Evolutionary conservation across 64 coral and sea anemone species (phyloP).

Genomic region (Actinia equina): DNA sequence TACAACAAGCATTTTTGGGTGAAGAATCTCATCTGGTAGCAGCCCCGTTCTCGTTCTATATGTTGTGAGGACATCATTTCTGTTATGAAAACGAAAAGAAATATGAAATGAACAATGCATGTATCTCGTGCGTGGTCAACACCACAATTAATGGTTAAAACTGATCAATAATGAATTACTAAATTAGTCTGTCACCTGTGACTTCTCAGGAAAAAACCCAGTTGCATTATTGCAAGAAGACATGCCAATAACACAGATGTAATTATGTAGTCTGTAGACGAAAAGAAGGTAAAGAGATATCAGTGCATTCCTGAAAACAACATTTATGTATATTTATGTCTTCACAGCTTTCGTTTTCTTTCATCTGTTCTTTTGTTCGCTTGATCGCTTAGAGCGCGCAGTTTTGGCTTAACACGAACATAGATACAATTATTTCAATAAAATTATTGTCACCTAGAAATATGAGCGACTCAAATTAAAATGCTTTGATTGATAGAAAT

Average conservation of each 20-base stretch:
- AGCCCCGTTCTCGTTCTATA: background rate
- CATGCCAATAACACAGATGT: background rate
- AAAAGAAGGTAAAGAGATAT: no score
- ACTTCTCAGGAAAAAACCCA: background rate
- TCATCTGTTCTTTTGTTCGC: no score
- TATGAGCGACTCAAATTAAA: no score
- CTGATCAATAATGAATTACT: background rate
- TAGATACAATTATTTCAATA: no score
- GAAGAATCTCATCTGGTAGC: background rate
- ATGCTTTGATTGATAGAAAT: no score
- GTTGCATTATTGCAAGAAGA: background rate
- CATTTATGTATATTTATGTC: no score
- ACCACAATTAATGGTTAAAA: no score
- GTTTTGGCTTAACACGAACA: no score
- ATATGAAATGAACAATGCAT: background rate
- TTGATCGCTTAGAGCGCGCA: no score
- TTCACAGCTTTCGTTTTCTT: no score
- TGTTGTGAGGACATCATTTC: background rate
- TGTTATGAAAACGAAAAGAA: background rate
- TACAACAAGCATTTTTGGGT: background rate
- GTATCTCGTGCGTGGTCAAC: background rate
- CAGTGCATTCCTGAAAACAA: no score
- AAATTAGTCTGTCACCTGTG: background rate
- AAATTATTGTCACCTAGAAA: no score
- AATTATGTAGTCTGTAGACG: background rate